Conservation (phyloP, 1,140 invertebrate species). For the Cydia pomonella region DNA sequence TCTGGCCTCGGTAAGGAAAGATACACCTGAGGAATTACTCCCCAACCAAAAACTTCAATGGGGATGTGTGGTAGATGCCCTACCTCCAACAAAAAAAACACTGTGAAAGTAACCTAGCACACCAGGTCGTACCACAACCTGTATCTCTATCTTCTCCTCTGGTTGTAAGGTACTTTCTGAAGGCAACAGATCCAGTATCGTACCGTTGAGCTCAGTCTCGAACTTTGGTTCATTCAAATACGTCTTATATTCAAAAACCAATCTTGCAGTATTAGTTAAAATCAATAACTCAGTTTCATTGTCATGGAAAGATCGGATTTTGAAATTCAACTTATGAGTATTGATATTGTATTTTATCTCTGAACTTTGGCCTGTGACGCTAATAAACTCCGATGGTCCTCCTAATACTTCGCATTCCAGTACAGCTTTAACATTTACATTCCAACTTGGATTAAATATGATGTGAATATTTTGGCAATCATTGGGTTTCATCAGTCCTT, state of each 20-base stretch:
- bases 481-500: constrained; percentile 65
- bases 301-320: constrained; percentile 73
- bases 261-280: constrained; percentile 58
- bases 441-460: constrained; percentile 59
- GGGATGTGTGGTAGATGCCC: constrained; percentile 65
- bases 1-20: constrained; percentile 57
- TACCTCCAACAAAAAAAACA: constrained; percentile 65
- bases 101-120: constrained; percentile 65
- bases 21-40: constrained; percentile 71
- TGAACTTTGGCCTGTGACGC: constrained; percentile 66
- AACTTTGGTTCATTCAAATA: constrained; percentile 60
- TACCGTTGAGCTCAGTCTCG: constrained; percentile 60
- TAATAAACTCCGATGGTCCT: constrained; percentile 63
- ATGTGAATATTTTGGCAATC: constrained; percentile 67
- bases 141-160: constrained; percentile 57
- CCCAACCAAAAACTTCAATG: constrained; percentile 72
- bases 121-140: constrained; percentile 64
- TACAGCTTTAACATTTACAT: constrained; percentile 60
- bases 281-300: constrained; percentile 60
- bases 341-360: constrained; percentile 66
- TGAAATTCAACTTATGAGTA: constrained; percentile 64
- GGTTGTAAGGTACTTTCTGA: constrained; percentile 56
- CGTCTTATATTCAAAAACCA: constrained; percentile 69
- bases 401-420: constrained; percentile 73
- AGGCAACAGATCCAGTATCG: constrained; percentile 60